Evolutionary conservation across 2,113 vertebrate species (phyloP), one percentile per base, ranked within the genome.

Genomic region (Elgaria multicarinata): DNA sequence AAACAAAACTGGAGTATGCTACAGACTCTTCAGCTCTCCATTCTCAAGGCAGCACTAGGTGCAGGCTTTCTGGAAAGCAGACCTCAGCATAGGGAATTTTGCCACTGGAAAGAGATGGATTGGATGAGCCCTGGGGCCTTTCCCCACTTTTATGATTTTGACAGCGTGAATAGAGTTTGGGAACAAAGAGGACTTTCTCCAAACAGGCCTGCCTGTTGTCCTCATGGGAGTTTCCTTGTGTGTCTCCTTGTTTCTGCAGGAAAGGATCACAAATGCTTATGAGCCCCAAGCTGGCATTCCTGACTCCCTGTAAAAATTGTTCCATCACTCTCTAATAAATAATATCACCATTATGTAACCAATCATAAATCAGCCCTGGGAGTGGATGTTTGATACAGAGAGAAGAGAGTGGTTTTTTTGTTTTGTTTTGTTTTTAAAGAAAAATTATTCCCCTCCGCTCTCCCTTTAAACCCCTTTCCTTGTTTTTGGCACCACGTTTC

Each of bases 261-360:
- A 69, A 18, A 33, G 67, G 79, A 67, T 46, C 76, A 36, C 53
- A 9, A 72, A 77, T 20, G 39, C n/a, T 87, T 20, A 83, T 46
- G 50, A 90, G 85, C 90, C 90, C 39, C 69, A 90, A 91, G 74
- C 80, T 87, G 88, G 86, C 93, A 89, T 64, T 87, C 86, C 90
- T 82, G 86, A 50, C 62, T 83, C 91, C 83, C 89, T 77, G 83
- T 74, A 79, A 92, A 92, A 92, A 87, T 78, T 36, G 86, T 75
- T 84, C 66, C 82, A 67, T 90, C 64, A 79, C 80, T 5, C 76
- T 87, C 69, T 93, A 86, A 93, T 89, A 93, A 93, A 91, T 89
- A 91, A 85, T 83, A 86, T 84, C 85, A 44, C 76, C 75, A 12
- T 94, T 94, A 92, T 33, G 14, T 89, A 94, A 95, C 90, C 28